A percentile compares a stretch with the other conserved stretches of the same genome.
Conservation (phyloP, 2,113 vertebrate genomes). For the Menidia beryllina region DNA sequence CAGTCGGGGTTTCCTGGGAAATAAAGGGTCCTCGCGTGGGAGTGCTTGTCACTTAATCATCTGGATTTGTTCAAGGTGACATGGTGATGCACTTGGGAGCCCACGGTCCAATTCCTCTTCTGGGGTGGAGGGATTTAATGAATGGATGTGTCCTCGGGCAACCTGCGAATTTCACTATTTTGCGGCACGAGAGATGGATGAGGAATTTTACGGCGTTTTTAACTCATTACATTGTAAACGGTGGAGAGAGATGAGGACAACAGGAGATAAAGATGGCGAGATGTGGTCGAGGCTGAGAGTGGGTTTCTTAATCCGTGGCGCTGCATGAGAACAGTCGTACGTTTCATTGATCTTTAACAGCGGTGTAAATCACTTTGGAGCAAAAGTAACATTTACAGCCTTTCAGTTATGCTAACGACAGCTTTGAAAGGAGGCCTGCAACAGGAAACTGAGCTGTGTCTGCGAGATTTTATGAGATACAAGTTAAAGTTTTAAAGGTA, state of each 20-base stretch:
- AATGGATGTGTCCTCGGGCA: slow-evolving; percentile 72
- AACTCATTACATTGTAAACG: slow-evolving; percentile 32
- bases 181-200: slow-evolving; percentile 49
- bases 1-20: slow-evolving; percentile 74
- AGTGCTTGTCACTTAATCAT: slow-evolving; percentile 79
- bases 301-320: slow-evolving; percentile 3
- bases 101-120: slow-evolving; percentile 64
- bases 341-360: background rate
- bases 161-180: slow-evolving; percentile 47
- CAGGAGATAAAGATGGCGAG: slow-evolving; percentile 37
- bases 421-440: slow-evolving; percentile 12
- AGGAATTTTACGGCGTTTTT: slow-evolving; percentile 54
- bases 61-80: slow-evolving; percentile 84
- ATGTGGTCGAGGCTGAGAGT: slow-evolving; percentile 47
- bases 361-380: background rate
- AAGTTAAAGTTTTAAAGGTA: background rate
- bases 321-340: slow-evolving; percentile 2
- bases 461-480: background rate
- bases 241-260: slow-evolving; percentile 21
- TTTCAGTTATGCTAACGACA: slow-evolving; percentile 22
- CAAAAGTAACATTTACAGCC: slow-evolving; percentile 7
- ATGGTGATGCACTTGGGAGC: slow-evolving; percentile 68
- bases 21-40: slow-evolving; percentile 74
- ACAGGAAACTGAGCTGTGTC: background rate
- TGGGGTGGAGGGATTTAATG: slow-evolving; percentile 69